Evolutionary conservation across 2,888 invertebrate genomes (phyloP).

Genomic region (Marasmarcha lunaedactyla): DNA sequence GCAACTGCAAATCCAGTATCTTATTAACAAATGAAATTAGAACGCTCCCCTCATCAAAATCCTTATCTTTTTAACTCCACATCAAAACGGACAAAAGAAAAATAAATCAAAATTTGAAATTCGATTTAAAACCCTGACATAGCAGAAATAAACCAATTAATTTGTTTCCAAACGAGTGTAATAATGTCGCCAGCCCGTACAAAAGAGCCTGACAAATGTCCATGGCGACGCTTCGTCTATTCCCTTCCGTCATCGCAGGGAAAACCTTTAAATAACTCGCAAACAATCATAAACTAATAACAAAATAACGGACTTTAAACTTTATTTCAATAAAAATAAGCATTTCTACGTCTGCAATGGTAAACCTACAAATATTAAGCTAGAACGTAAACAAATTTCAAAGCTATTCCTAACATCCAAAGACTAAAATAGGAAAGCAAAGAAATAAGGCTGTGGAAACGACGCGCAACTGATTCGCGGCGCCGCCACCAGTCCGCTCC

Average conservation of each 20-base stretch:
- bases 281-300: neutral
- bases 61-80: too few relatives aligned
- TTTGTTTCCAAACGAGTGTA: constrained; percentile 17
- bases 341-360: neutral
- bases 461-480: constrained; percentile 20
- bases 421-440: neutral
- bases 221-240: constrained; percentile 45
- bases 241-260: constrained; percentile 42
- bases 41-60: too few relatives aligned
- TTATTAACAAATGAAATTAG: too few relatives aligned
- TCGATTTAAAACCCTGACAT: neutral
- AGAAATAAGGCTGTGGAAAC: constrained; percentile 24
- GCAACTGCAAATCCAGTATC: too few relatives aligned
- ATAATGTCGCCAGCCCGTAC: constrained; percentile 18
- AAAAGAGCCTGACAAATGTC: constrained; percentile 23
- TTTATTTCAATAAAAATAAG: neutral
- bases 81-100: too few relatives aligned
- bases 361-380: too few relatives aligned
- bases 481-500: constrained; percentile 37
- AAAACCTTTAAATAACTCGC: constrained; percentile 25
- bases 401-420: too few relatives aligned
- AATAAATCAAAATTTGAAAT: too few relatives aligned
- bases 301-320: neutral
- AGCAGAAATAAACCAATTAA: constrained; percentile 8
- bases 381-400: too few relatives aligned